A percentile compares a stretch with the other conserved stretches of the same genome.
Conservation (phyloP, 2,888 invertebrate species). For the Portevinia maculata region DNA sequence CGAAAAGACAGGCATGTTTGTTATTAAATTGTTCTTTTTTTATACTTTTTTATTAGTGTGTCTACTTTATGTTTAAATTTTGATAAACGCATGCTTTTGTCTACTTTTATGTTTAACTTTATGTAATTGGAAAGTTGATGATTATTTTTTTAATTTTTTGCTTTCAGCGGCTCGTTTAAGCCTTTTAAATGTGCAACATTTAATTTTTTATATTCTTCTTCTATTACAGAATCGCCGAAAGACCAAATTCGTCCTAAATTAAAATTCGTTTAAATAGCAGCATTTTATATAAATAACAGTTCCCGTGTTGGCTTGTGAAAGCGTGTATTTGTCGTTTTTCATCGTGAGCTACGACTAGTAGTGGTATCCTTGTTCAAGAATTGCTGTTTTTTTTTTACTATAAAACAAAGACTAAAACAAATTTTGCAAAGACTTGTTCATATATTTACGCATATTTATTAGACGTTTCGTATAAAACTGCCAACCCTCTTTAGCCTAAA, state of each 20-base stretch:
- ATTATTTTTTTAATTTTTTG: conserved; percentile 22
- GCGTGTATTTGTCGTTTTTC: conserved; percentile 8
- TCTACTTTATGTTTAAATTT: conserved; percentile 11
- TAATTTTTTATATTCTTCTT: neutral
- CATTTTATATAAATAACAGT: conserved; percentile 6
- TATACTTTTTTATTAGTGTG: conserved; percentile 2
- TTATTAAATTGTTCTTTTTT: conserved; percentile 53
- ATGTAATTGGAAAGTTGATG: conserved; percentile 15
- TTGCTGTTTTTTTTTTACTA: conserved; percentile 37
- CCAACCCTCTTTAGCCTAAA: conserved; percentile 33
- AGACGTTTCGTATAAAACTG: conserved; percentile 33
- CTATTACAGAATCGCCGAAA: conserved; percentile 66
- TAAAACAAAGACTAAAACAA: conserved; percentile 40
- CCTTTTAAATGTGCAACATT: neutral
- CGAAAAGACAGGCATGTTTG: conserved; percentile 73
- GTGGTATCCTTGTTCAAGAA: conserved; percentile 41
- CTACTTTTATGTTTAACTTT: conserved; percentile 13
- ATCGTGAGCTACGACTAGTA: conserved; percentile 23
- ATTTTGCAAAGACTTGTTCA: conserved; percentile 41
- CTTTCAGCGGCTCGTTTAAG: conserved; percentile 19
- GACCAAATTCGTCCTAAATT: conserved; percentile 71
- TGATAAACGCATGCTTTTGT: conserved; percentile 32
- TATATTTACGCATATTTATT: conserved; percentile 59
- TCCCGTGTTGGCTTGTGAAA: conserved; percentile 22
- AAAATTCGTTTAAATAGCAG: conserved; percentile 40